Conservation (phyloP, 2,113 vertebrate genomes). For the Pseudorasbora parva region DNA sequence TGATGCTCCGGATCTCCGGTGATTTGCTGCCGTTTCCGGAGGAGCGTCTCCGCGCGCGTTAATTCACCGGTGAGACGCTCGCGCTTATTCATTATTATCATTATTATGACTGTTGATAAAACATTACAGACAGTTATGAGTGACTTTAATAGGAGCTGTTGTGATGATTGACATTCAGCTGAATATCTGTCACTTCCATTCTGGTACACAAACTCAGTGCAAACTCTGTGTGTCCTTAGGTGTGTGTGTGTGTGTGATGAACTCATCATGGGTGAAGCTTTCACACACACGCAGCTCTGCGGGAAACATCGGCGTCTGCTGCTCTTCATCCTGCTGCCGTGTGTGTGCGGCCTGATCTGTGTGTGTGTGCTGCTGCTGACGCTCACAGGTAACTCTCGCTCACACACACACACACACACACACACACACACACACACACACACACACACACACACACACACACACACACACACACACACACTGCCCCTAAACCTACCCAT, state of each 20-base stretch:
- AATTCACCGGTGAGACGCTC: not conserved
- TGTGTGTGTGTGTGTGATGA: constrained; percentile 65
- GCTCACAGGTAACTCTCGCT: constrained; percentile 75
- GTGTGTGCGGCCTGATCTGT: constrained; percentile 81
- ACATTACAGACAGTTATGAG: not conserved
- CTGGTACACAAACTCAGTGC: not conserved
- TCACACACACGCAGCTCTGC: constrained; percentile 79
- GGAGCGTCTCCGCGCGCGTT: not conserved
- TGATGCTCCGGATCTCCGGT: not conserved
- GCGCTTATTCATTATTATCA: not conserved
- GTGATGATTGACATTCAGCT: not conserved
- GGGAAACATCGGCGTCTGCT: constrained; percentile 76
- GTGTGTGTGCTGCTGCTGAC: constrained; percentile 78
- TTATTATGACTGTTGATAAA: too few relatives aligned
- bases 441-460: too few relatives aligned
- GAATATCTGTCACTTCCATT: not conserved
- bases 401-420: not conserved
- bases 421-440: too few relatives aligned
- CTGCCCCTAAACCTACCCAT: too few relatives aligned
- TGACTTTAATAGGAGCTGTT: not conserved
- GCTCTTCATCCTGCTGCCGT: constrained; percentile 80
- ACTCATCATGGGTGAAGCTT: constrained; percentile 74
- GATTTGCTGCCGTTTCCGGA: not conserved
- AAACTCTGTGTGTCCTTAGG: not conserved
- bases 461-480: too few relatives aligned